Base-by-base conservation (phyloP, 2,888 invertebrate genomes). In the Atrina japonica region DNA sequence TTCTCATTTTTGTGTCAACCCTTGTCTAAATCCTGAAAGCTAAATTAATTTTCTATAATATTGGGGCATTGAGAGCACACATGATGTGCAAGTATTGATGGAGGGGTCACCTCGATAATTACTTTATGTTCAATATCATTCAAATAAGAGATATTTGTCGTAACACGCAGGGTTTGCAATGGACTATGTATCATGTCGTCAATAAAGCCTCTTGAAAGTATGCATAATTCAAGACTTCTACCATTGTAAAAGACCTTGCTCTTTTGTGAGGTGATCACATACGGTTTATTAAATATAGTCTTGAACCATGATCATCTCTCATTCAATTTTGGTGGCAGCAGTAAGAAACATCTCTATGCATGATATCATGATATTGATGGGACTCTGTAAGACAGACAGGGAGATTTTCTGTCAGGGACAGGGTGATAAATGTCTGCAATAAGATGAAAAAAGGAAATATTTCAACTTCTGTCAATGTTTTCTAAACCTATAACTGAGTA, bases 31-130 rank as follows among this genome's bases (percentile, higher is more conserved):
- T 55, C 61, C 43, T 64, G 63, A 66, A 72, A 66, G 71, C 66
- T 72, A 66, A 72, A 63, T 72, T 66, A 72, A 66, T 72, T 72
- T 72, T 63, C 66, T 58, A 72, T 72, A 67, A 72, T 72, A 66
- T 67, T 30, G 55, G 71, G 66, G 60, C 66, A 67, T 35, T 35
- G 45, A 56, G 58, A 56, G 52, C 55, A 66, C 43, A 45, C 30
- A 58, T 45, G 52, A 61, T 55, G 56, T 50, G 58, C n/a, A n/a
- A 50, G 35, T 56, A 64, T 64, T 69, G 69, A 64, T 61, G 64
- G 41, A 27, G 23, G 66, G 71, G 66, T 72, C 71, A 66, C 53
- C 50, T 21, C 43, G 49, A 72, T 66, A 63, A 66, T 67, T 52
- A 67, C 63, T 58, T 67, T 63, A 67, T 67, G 66, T 55, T 61